These are phyloP conservation scores for Polyodon spathula DNA, from an alignment of 2,113 vertebrate species.

Conservation along the genomic window DNA sequence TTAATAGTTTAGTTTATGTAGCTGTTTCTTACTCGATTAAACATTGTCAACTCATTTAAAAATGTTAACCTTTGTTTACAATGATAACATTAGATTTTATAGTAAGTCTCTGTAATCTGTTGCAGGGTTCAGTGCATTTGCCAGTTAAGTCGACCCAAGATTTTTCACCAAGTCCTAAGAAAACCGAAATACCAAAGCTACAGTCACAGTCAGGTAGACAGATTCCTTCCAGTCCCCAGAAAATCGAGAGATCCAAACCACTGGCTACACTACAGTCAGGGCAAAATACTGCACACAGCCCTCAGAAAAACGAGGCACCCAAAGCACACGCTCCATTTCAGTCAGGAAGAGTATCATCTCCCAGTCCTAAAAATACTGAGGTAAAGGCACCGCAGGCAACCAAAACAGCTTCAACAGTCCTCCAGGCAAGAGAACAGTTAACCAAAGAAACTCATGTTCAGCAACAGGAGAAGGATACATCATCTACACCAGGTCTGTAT, in stretches of 20 bases:
- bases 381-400: constrained; percentile 18
- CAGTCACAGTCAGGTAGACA: constrained; percentile 13
- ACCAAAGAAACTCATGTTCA: constrained; percentile 48
- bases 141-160: constrained; percentile 29
- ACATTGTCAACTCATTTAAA: no score
- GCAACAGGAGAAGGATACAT: constrained; percentile 45
- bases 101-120: no score
- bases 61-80: no score
- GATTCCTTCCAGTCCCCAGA: constrained; percentile 34
- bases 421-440: constrained; percentile 41
- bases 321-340: constrained; percentile 7
- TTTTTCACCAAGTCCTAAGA: constrained; percentile 35
- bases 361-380: constrained; percentile 39
- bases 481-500: constrained; percentile 59
- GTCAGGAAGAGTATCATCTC: neutral
- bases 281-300: constrained; percentile 8
- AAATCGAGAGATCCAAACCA: constrained; percentile 20
- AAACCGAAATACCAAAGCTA: constrained; percentile 29
- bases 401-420: constrained; percentile 24
- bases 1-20: no score
- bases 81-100: no score
- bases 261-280: constrained; percentile 3
- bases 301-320: constrained; percentile 25
- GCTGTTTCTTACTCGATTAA: no score
- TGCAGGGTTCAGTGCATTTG: constrained; percentile 21